phyloP scores from a whole-genome alignment of 1,140 invertebrate species.

The Zaprionus davidi region DNA sequence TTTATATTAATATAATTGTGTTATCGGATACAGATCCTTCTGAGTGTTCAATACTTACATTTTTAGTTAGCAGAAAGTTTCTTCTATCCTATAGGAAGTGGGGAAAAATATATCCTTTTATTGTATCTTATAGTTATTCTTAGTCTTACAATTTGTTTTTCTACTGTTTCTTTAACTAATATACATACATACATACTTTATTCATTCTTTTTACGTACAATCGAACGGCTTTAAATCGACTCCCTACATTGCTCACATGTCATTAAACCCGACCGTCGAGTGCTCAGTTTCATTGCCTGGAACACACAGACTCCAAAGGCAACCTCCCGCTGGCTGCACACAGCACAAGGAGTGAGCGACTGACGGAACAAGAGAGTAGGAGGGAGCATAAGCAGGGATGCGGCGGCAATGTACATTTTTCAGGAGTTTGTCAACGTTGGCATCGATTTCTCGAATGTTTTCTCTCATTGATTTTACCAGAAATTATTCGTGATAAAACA shows the following conservation, averaged over 20 bases:
- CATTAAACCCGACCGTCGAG: conserved; percentile 52
- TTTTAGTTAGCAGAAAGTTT: too few species aligned
- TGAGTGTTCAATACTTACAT: too few species aligned
- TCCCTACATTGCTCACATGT: conserved; percentile 34
- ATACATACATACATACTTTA: too few species aligned
- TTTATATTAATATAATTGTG: too few species aligned
- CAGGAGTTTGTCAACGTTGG: conserved; percentile 48
- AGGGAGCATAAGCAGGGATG: background rate
- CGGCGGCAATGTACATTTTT: conserved; percentile 50
- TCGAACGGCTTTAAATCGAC: conserved; percentile 16
- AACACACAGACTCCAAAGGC: conserved; percentile 32
- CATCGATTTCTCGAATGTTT: conserved; percentile 62
- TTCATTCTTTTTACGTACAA: background rate
- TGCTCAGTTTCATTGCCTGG: conserved; percentile 40
- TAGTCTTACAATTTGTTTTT: too few species aligned
- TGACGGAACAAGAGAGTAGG: background rate
- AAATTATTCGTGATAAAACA: conserved; percentile 80
- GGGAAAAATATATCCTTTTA: too few species aligned
- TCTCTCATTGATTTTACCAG: conserved; percentile 62
- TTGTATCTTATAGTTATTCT: too few species aligned
- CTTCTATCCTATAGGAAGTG: too few species aligned
- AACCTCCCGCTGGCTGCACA: conserved; percentile 48
- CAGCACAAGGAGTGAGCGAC: conserved; percentile 10
- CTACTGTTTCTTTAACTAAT: too few species aligned
- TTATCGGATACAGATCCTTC: too few species aligned